Conservation (phyloP, 2,888 invertebrate genomes). For the Ernsta delagoae region DNA sequence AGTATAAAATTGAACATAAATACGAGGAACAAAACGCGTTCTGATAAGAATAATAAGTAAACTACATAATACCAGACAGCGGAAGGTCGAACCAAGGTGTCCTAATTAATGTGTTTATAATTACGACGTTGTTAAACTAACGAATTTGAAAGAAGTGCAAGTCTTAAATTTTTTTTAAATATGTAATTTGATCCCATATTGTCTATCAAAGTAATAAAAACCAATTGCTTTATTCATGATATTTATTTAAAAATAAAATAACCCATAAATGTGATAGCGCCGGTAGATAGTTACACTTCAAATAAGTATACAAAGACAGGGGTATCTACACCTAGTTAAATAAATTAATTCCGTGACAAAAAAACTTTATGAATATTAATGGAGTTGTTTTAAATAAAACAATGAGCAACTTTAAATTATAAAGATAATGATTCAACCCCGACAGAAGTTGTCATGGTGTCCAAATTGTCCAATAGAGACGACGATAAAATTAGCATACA, state of each 20-base stretch:
- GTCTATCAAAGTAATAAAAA: neutral
- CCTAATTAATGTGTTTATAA: slow-evolving; percentile 51
- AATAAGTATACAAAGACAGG: slow-evolving; percentile 8
- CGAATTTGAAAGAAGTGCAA: neutral
- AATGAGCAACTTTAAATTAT: slow-evolving; percentile 38
- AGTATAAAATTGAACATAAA: slow-evolving; percentile 76
- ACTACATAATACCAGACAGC: slow-evolving; percentile 55
- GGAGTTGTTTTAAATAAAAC: slow-evolving; percentile 34
- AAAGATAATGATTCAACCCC: slow-evolving; percentile 62
- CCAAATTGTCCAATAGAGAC: slow-evolving; percentile 74
- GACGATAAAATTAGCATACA: slow-evolving; percentile 83
- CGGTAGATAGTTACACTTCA: slow-evolving; percentile 13
- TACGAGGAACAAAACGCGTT: slow-evolving; percentile 61
- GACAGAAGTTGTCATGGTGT: slow-evolving; percentile 70
- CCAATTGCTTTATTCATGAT: neutral
- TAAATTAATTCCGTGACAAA: slow-evolving; percentile 26
- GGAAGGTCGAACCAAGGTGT: slow-evolving; percentile 67
- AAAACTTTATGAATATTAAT: slow-evolving; percentile 31
- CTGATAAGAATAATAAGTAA: slow-evolving; percentile 69
- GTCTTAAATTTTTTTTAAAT: neutral
- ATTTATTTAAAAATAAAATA: neutral
- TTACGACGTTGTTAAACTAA: slow-evolving; percentile 32
- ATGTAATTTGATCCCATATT: no score
- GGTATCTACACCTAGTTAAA: slow-evolving; percentile 12
- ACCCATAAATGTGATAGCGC: neutral